A percentile compares a stretch with the other conserved stretches of the same genome.
Evolutionary conservation across 2,888 invertebrate genomes (phyloP).

Genomic region (Stenodera caucasica): DNA sequence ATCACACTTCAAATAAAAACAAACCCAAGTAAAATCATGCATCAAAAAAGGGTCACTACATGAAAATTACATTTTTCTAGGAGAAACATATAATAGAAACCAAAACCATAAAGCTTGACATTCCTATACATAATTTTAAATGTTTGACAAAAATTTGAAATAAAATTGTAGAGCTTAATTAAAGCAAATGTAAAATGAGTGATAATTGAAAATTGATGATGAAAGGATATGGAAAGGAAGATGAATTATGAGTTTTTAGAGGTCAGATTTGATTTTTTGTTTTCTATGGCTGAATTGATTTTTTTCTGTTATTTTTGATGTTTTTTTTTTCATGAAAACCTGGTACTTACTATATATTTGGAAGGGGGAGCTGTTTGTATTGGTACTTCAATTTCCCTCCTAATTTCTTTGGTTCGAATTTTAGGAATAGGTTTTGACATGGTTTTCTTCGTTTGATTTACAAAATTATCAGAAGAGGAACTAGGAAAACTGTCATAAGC

Average conservation of each 20-base stretch:
- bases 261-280: conserved; percentile 45
- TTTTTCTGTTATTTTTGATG: conserved; percentile 18
- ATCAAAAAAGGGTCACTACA: neutral
- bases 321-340: conserved; percentile 8
- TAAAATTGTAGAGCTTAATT: conserved; percentile 9
- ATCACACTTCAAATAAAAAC: conserved; percentile 9
- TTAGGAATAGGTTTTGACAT: conserved; percentile 51
- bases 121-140: conserved; percentile 18
- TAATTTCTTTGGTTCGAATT: conserved; percentile 49
- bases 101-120: conserved; percentile 26
- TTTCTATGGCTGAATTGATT: conserved; percentile 5
- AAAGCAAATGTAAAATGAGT: conserved; percentile 20
- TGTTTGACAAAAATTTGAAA: neutral
- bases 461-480: conserved; percentile 44
- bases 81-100: neutral
- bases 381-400: conserved; percentile 42
- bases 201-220: conserved; percentile 22
- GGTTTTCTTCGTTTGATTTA: conserved; percentile 49
- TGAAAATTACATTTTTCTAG: conserved; percentile 9
- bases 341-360: conserved; percentile 43
- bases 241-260: conserved; percentile 28
- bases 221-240: conserved; percentile 19
- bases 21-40: conserved; percentile 10
- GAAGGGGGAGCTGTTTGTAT: conserved; percentile 38
- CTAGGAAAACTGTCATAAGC: conserved; percentile 41